Base-by-base conservation (phyloP, 1,140 invertebrate species). In the Gonioctena quinquepunctata region DNA sequence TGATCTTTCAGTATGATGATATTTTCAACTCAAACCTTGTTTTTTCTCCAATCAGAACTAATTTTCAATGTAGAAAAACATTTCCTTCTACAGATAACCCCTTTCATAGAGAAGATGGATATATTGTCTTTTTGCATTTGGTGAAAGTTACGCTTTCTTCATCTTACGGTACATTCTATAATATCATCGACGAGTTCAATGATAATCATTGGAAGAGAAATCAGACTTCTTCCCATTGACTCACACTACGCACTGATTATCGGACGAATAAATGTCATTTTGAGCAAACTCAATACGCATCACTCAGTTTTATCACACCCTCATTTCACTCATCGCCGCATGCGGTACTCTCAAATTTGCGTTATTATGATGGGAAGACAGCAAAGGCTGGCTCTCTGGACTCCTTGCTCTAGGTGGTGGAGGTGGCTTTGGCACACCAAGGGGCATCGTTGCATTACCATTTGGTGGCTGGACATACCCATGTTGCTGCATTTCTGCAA, bases 321-420 rank as follows among this genome's bases (percentile, higher is more conserved):
- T 88, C 92, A 93, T 94, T 84, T 93, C 92, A 62, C 89, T 91
- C 84, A 93, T 93, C 13, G 91, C 89, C 22, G 91, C 90, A 79
- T 92, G 91, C 33, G 91, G 90, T 65, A 92, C 86, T 74, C 90
- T 87, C 70, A 84, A 82, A 52, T 79, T 79, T 18, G 68, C 66
- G 26, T 57, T 74, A 62, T 78, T 78, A 56, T 75, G 73, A 49
- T 75, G 70, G 22, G 75, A 66, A 66, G 85, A 83, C 59, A 88
- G 81, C 50, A 88, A 79, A 1, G 88, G 87, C 74, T 88, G 87
- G 56, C 84, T 86, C 76, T 89, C 87, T 13, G 87, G 87, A 70
- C 85, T 87, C 73, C 86, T 87, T n/a, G 83, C 77, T 72, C 86
- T 83, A 0, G 87, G 86, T 2, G 88, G 88, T 26, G 87, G 87